Evolutionary conservation across 2,797 vertebrate genomes (phyloP).

Genomic region (Malurus splendens): DNA sequence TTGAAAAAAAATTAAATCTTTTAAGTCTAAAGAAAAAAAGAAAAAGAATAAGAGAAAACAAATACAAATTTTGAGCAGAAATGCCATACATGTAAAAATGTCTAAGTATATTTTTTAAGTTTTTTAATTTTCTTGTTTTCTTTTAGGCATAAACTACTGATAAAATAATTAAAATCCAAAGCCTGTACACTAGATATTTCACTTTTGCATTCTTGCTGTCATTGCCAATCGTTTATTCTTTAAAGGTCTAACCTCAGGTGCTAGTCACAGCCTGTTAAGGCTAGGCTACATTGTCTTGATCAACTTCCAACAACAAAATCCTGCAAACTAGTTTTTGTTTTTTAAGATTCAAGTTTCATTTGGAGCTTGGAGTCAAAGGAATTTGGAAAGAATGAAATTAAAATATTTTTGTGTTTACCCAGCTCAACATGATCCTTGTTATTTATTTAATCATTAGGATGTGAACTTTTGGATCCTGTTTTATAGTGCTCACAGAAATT

Average conservation of each 20-base stretch:
- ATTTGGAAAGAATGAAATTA: constrained; percentile 32
- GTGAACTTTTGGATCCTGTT: neutral
- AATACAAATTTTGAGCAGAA: neutral
- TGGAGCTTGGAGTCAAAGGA: constrained; percentile 17
- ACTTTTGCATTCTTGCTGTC: neutral
- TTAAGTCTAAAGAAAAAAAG: neutral
- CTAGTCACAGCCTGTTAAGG: neutral
- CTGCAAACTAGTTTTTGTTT: constrained; percentile 16
- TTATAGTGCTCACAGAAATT: constrained; percentile 1
- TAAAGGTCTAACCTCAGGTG: constrained; percentile 11
- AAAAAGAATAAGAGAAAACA: neutral
- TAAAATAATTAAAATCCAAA: neutral
- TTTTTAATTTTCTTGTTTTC: neutral
- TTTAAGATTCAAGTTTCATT: constrained; percentile 30
- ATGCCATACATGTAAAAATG: neutral
- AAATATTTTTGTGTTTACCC: constrained; percentile 39
- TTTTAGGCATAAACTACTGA: neutral
- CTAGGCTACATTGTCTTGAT: neutral
- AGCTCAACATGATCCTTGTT: neutral
- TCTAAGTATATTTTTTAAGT: neutral
- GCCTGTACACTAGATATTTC: neutral
- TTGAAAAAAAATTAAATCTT: neutral
- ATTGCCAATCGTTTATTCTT: constrained; percentile 3
- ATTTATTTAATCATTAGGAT: neutral
- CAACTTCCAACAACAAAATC: neutral